Percentiles rank a stretch among this genome's conserved stretches.
phyloP scores from a whole-genome alignment of 2,113 vertebrate genomes.

The Neotoma lepida region DNA sequence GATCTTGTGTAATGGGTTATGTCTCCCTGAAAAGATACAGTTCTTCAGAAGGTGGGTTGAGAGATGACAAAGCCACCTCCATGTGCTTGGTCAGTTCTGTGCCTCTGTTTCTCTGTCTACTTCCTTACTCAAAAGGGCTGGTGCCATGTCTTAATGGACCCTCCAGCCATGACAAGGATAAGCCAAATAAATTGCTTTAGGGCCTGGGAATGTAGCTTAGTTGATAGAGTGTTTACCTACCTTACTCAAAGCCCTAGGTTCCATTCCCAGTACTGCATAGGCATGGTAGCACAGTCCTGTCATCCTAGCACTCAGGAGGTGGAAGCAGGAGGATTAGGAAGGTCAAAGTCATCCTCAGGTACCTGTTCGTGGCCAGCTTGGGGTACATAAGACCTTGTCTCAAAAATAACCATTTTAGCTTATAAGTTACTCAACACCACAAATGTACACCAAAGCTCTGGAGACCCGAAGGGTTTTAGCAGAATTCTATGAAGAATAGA shows the following conservation, averaged over 20 bases:
- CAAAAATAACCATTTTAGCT: neutral
- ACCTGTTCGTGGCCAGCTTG: neutral
- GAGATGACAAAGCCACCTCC: neutral
- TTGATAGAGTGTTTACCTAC: neutral
- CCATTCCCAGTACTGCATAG: neutral
- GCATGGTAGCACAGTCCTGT: too few species aligned
- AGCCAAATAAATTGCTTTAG: neutral
- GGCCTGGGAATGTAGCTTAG: neutral
- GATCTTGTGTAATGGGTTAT: neutral
- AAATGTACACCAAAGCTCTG: neutral
- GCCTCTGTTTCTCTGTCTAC: neutral
- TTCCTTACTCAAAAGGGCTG: neutral
- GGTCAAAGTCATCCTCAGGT: neutral
- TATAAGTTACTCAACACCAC: neutral
- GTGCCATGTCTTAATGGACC: neutral
- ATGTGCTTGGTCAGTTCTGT: neutral
- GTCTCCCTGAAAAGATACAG: neutral
- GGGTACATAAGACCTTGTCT: neutral
- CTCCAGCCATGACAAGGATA: neutral
- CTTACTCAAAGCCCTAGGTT: neutral
- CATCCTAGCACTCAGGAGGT: neutral
- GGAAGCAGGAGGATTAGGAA: neutral
- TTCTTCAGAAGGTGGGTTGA: neutral
- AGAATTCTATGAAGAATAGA: neutral
- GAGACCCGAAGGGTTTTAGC: conserved; percentile 36